phyloP scores from a whole-genome alignment of 2,113 vertebrate species.

The Stictonetta naevosa region DNA sequence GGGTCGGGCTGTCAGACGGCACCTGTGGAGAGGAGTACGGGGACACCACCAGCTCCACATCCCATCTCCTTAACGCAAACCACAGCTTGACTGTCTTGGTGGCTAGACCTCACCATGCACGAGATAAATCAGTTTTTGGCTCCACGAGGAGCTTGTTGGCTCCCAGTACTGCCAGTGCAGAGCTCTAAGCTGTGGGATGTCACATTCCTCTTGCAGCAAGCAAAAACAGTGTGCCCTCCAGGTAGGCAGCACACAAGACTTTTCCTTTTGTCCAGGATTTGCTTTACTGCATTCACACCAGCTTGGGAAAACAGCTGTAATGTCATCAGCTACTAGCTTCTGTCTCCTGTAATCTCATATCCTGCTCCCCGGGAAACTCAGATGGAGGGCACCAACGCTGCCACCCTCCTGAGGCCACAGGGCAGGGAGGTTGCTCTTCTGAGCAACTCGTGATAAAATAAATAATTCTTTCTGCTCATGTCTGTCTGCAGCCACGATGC shows the following conservation, averaged over 20 bases:
- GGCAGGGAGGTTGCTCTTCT: not conserved
- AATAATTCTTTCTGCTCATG: fast-evolving
- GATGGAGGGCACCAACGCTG: not conserved
- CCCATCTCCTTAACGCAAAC: not conserved
- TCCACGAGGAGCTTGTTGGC: not conserved
- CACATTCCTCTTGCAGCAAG: not conserved
- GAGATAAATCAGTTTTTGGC: not conserved
- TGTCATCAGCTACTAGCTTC: not conserved
- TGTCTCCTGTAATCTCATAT: not conserved
- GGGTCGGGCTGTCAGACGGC: not conserved
- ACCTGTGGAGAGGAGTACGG: not conserved
- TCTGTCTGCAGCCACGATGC: fast-evolving
- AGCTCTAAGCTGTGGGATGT: not conserved
- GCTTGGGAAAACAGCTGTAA: not conserved
- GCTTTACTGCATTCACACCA: not conserved
- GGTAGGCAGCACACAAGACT: not conserved
- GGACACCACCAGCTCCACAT: not conserved
- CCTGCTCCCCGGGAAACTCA: not conserved
- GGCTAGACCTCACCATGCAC: not conserved
- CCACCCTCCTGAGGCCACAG: not conserved
- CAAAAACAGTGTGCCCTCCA: not conserved
- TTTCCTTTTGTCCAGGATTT: not conserved
- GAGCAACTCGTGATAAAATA: not conserved
- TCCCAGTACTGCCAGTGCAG: not conserved
- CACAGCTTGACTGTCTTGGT: not conserved